These are phyloP conservation scores for cattle (Bos taurus) DNA, from an alignment of 2,113 vertebrate species.

Conservation along the genomic window ARS-UCD2.0 NC_037343.1:32711501-32712000, in stretches of 20 bases:
- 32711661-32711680: background rate
- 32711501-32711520: background rate
- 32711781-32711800: background rate
- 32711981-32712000: background rate
- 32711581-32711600: background rate
- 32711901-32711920: background rate
- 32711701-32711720: background rate
- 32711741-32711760: background rate
- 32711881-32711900: background rate
- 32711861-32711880: background rate
- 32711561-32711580: background rate
- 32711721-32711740: background rate
- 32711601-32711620: background rate
- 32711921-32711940: background rate
- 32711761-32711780: background rate
- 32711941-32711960: background rate
- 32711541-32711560: background rate
- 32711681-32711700: background rate
- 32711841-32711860: background rate
- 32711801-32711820: background rate
- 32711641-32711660: background rate
- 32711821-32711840: background rate
- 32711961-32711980: background rate
- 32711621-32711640: background rate
- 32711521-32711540: background rate